Evolutionary conservation across 37 sponge, comb jelly and placozoan genomes (phyloP).

Genomic region (Ianthella basta): DNA sequence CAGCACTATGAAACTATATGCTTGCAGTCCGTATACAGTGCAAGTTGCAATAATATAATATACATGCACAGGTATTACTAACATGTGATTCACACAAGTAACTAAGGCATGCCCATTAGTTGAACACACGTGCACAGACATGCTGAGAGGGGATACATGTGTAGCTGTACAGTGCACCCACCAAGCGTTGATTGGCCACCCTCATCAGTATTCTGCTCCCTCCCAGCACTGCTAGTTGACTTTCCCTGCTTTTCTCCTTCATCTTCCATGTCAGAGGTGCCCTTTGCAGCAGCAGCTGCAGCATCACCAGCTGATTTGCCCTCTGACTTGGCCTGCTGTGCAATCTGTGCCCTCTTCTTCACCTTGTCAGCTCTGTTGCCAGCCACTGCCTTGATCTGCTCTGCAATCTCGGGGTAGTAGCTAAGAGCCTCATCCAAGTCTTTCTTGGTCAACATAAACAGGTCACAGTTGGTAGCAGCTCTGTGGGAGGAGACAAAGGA

Average conservation of each 20-base stretch:
- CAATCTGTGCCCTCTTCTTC: constrained; percentile 52
- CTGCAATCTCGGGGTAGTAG: constrained; percentile 69
- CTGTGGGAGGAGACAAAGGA: constrained; percentile 37
- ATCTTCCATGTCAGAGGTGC: constrained; percentile 28
- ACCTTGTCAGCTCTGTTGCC: constrained; percentile 55
- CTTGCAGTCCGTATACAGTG: too few relatives aligned
- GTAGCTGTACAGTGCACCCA: neutral
- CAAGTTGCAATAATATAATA: too few relatives aligned
- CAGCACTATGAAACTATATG: too few relatives aligned
- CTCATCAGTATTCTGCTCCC: neutral
- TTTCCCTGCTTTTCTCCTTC: constrained; percentile 33
- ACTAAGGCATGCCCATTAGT: too few relatives aligned
- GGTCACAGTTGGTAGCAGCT: constrained; percentile 76
- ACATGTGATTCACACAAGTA: too few relatives aligned
- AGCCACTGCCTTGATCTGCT: constrained; percentile 75
- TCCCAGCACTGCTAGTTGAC: neutral
- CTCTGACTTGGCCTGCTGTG: constrained; percentile 39
- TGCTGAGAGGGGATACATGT: neutral
- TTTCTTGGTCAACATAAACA: constrained; percentile 74
- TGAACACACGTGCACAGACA: neutral
- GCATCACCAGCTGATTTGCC: constrained; percentile 41
- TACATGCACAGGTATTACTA: too few relatives aligned
- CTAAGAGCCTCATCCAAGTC: constrained; percentile 68
- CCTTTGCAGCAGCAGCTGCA: constrained; percentile 35
- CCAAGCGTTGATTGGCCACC: neutral